Evolutionary conservation across 2,113 vertebrate genomes (phyloP), one percentile per base, ranked within the genome.

Genomic region (Vombatus ursinus): DNA sequence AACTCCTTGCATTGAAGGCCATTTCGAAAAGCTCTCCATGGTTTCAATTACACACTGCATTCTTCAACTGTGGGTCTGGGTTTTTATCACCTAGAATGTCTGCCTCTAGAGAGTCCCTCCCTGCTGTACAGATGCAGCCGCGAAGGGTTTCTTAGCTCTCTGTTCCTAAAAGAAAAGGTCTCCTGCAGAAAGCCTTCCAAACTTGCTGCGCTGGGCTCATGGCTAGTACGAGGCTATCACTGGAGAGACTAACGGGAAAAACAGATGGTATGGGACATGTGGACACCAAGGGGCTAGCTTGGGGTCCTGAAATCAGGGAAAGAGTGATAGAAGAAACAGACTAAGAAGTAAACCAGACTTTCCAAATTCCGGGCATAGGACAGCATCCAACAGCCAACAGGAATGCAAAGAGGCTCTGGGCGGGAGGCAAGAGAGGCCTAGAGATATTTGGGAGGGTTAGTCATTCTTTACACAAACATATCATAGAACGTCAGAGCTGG

Each of bases 221-320:
- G 95, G 97, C 96, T 98, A 98, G 96, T 96, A 50, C 95, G 96
- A 97, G 98, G 97, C 91, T 96, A 95, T 97, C 92, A 0, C 97
- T 89, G 0, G 93, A 93, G 16, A 1, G 97, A 93, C 95, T 84
- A 52, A 98, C 98, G 96, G 97, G 96, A 97, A 98, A 98, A 98
- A 98, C 98, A 98, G 98, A 98, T 98, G 98, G 96, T 57, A 91
- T 94, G 97, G 97, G 97, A 98, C 97, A 98, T 98, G 98, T 93
- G 0, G 98, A 98, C 98, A 94, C 95, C 97, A 96, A 97, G 37
- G 68, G 96, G 96, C 97, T 98, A 97, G 96, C 97, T 61, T 90
- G 2, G 97, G 97, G 97, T 84, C 8, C 10, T 93, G 96, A 96
- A 95, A 94, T 95, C 77, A 95, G 98, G 91, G 68, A 68, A 48